phyloP scores from a whole-genome alignment of 1,140 invertebrate genomes.

The Zaprionus nigranus region DNA sequence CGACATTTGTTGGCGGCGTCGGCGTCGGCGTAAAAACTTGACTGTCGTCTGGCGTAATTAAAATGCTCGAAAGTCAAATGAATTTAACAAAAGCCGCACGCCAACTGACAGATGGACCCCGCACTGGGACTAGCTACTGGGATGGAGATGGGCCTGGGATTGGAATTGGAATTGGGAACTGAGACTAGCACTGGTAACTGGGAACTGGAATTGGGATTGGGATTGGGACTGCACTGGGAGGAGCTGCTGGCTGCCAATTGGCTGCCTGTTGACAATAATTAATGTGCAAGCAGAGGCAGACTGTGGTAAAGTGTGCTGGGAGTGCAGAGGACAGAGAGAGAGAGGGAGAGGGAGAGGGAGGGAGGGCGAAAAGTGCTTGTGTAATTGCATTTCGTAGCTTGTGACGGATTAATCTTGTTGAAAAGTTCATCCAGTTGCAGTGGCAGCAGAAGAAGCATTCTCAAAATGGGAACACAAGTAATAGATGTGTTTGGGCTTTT shows the following conservation, averaged over 20 bases:
- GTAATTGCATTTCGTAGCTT: conserved; percentile 29
- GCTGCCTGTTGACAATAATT: conserved; percentile 53
- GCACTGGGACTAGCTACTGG: neutral
- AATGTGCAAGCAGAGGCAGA: conserved; percentile 52
- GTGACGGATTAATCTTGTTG: conserved; percentile 7
- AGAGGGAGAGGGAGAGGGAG: conserved; percentile 9
- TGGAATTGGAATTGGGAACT: neutral
- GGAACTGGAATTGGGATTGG: neutral
- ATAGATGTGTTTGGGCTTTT: neutral
- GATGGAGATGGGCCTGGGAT: neutral
- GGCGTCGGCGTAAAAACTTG: conserved; percentile 24
- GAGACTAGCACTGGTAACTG: no score
- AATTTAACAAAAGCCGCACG: conserved; percentile 56
- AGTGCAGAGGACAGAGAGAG: neutral
- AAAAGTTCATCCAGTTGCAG: neutral
- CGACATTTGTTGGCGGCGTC: conserved; percentile 10
- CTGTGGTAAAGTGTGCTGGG: conserved; percentile 2
- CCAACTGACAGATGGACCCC: conserved; percentile 20
- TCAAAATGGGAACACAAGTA: neutral
- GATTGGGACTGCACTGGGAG: neutral
- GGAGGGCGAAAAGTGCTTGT: neutral
- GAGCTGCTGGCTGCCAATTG: conserved; percentile 11
- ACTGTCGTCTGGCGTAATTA: conserved; percentile 47
- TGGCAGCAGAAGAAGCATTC: neutral
- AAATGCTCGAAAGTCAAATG: conserved; percentile 55